Conservation (phyloP, 1,140 invertebrate species). For the Mesaphorura yosii region DNA sequence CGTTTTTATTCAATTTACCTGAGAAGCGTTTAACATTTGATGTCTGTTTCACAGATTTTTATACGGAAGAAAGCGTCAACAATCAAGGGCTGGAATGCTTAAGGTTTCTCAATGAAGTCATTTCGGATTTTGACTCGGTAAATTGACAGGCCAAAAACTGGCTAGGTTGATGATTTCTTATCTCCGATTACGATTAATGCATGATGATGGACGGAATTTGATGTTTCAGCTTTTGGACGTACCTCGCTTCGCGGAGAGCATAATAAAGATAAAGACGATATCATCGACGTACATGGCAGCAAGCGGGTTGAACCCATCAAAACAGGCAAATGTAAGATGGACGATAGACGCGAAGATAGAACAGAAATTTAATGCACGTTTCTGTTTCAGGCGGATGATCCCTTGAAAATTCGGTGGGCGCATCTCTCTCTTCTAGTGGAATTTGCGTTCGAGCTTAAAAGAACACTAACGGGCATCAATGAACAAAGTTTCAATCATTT, state of each 20-base stretch:
- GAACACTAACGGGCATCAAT: constrained; percentile 77
- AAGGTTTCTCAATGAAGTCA: constrained; percentile 92
- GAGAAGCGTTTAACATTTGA: not conserved
- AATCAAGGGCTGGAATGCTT: constrained; percentile 92
- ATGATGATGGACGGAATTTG: not conserved
- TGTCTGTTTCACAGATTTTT: constrained; percentile 58
- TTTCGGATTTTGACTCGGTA: constrained; percentile 93
- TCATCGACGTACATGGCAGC: constrained; percentile 96
- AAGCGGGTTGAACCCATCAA: constrained; percentile 68
- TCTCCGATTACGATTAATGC: not conserved
- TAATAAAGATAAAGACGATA: constrained; percentile 97
- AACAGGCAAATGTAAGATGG: constrained; percentile 50
- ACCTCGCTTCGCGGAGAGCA: constrained; percentile 64
- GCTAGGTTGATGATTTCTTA: not conserved
- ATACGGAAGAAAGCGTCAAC: constrained; percentile 88
- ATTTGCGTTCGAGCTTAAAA: constrained; percentile 79
- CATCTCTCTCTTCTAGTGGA: constrained; percentile 75
- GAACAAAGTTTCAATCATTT: constrained; percentile 94
- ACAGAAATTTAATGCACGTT: no score
- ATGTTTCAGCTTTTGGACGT: constrained; percentile 66
- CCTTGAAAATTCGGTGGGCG: constrained; percentile 61
- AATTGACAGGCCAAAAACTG: constrained; percentile 35
- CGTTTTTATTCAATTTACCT: not conserved
- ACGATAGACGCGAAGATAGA: not conserved
- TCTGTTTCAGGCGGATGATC: constrained; percentile 51